Percentiles rank a stretch among this genome's conserved stretches.
Evolutionary conservation across 2,113 vertebrate genomes (phyloP).

Genomic region (Sapayoa aenigma): DNA sequence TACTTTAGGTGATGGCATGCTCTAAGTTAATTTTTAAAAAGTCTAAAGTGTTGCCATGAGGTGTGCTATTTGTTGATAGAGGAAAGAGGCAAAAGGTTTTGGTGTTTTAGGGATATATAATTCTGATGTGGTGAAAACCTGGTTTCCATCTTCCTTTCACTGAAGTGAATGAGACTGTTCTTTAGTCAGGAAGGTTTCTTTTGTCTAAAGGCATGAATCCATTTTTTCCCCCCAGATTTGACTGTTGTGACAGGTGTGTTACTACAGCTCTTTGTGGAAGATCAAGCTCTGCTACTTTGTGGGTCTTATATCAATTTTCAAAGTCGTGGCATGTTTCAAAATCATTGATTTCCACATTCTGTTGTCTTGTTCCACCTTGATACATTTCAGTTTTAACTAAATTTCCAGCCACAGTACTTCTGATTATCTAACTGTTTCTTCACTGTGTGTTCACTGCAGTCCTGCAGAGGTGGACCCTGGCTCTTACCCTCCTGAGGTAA

Average conservation of each 20-base stretch:
- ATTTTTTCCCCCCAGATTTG: not conserved
- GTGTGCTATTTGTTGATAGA: not conserved
- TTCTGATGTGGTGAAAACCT: not conserved
- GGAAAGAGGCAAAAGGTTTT: not conserved
- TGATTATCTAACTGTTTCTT: not conserved
- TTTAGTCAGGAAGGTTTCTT: not conserved
- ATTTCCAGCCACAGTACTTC: not conserved
- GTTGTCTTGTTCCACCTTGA: not conserved
- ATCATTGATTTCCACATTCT: not conserved
- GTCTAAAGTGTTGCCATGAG: not conserved
- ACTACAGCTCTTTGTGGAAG: not conserved
- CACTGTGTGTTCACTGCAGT: not conserved
- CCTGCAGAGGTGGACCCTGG: not conserved
- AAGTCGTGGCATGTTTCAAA: rapidly evolving
- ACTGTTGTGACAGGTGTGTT: not conserved
- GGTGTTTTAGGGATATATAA: not conserved
- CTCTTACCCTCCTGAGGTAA: not conserved
- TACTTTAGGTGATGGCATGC: not conserved
- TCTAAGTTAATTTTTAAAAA: not conserved
- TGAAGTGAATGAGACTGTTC: not conserved
- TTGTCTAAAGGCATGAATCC: not conserved
- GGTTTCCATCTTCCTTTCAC: not conserved
- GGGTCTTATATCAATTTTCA: not conserved
- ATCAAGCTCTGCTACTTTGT: not conserved
- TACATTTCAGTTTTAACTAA: not conserved